Evolutionary conservation across 2,888 invertebrate species (phyloP), one percentile per base, ranked within the genome.

Genomic region (Lasioglossum villosulum): DNA sequence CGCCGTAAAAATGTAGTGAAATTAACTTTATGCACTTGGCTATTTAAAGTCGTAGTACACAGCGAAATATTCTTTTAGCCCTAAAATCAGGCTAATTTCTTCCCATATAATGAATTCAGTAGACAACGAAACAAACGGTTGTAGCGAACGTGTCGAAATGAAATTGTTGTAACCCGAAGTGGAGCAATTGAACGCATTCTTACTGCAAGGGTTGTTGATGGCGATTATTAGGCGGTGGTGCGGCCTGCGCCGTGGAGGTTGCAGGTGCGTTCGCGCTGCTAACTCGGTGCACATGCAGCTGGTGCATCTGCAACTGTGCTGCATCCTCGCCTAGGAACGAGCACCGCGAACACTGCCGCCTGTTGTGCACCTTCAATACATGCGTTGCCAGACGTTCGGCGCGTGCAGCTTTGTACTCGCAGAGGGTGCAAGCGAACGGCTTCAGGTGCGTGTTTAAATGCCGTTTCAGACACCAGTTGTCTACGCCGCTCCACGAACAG

Each of bases 361-460:
- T 98, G 95, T 98, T 98, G 95, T 99, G 98, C 87, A 98, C 98
- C 95, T 98, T 98, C 90, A 98, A 96, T 78, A 98, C 98, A 95
- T 98, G 98, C 12, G 98, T 98, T 87, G 98, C 97, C 85, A 98
- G 96, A 80, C 98, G 96, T 95, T 99, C 98, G 74, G 98, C 98
- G 91, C 98, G 96, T 81, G 98, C 98, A 83, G 98, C 98, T 96
- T 98, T 98, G 96, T 98, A 99, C 95, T 98, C 98, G 95, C 98
- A 99, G 79, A 98, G 96, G 91, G 97, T 97, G 95, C 98, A 99
- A 80, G 98, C 97, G 95, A 98, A 99, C 71, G 98, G 98, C 95
- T 98, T 98, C 94, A 98, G 96, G 95, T 99, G 98, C 56, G 98
- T 98, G 96, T 98, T 98, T 93, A 98, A 96, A 95, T 99, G 98